Conservation (phyloP, 2,888 invertebrate genomes). For the Pyrrhopygopsis socrates region DNA sequence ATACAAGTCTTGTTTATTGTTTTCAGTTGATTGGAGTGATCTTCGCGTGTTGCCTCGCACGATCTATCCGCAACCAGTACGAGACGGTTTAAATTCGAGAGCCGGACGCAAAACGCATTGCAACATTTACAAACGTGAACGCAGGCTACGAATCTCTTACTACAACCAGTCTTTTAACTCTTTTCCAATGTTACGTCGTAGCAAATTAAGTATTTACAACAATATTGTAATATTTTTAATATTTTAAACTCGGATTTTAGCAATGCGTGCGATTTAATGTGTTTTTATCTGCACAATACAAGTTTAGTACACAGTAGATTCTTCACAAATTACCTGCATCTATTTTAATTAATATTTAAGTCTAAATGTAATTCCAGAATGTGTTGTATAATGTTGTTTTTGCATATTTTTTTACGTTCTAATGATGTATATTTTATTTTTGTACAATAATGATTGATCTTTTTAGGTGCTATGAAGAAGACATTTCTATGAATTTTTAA, state of each 20-base stretch:
- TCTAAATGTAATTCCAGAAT: constrained; percentile 51
- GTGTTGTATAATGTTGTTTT: constrained; percentile 33
- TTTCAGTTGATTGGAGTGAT: constrained; percentile 98
- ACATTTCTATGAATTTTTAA: no score
- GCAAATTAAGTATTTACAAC: neutral
- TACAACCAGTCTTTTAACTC: no score
- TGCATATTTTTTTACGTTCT: constrained; percentile 63
- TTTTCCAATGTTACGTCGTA: neutral
- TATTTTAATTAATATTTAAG: constrained; percentile 58
- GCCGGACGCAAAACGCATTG: neutral
- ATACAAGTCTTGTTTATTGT: no score
- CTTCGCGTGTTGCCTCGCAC: constrained; percentile 99
- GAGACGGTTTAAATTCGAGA: constrained; percentile 97
- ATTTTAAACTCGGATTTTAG: no score
- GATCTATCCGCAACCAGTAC: constrained; percentile 99
- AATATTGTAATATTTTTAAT: no score
- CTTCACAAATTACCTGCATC: constrained; percentile 33
- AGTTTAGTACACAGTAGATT: constrained; percentile 25
- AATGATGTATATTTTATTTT: constrained; percentile 44
- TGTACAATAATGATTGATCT: constrained; percentile 33
- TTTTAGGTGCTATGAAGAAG: constrained; percentile 29
- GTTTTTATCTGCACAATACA: neutral
- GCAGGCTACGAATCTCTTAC: neutral
- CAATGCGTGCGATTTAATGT: neutral
- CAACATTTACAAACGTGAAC: neutral